Evolutionary conservation across 2,113 vertebrate species (phyloP).

Genomic region (Gymnocephalus cernua): DNA sequence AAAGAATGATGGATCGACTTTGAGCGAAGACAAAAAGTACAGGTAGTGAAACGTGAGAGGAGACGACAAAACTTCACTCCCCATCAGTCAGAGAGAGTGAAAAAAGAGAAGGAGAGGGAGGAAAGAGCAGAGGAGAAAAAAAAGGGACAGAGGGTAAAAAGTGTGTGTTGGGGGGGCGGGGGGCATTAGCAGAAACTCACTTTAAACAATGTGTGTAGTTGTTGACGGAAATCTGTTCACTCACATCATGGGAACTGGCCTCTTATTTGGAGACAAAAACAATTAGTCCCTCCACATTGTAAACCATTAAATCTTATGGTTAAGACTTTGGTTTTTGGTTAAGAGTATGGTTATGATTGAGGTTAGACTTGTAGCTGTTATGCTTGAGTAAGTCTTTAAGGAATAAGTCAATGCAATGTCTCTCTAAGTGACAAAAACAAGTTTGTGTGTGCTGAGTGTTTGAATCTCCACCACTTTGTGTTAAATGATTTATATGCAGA

Average conservation of each 20-base stretch:
- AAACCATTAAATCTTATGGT: neutral
- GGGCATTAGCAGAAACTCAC: neutral
- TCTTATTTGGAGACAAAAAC: neutral
- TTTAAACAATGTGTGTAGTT: neutral
- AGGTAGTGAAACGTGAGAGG: conserved; percentile 58
- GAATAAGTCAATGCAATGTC: neutral
- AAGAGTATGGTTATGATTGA: neutral
- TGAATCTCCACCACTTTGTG: conserved; percentile 59
- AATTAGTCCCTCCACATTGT: neutral
- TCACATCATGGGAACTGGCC: neutral
- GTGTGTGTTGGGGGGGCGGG: neutral
- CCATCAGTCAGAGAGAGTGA: conserved; percentile 49
- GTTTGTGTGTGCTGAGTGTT: conserved; percentile 41
- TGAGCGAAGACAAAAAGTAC: conserved; percentile 53
- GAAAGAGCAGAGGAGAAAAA: neutral
- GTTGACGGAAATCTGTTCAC: no score
- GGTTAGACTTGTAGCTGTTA: neutral
- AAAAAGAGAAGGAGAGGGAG: neutral
- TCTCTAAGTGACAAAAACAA: conserved; percentile 38
- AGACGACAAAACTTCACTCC: conserved; percentile 69
- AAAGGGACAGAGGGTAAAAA: neutral
- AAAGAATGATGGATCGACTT: conserved; percentile 48
- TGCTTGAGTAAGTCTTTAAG: neutral
- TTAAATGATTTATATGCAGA: conserved; percentile 74
- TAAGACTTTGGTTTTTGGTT: no score